Evolutionary conservation across 2,888 invertebrate species (phyloP), one percentile per base, ranked within the genome.

Genomic region (Nipponacmea schrenckii): DNA sequence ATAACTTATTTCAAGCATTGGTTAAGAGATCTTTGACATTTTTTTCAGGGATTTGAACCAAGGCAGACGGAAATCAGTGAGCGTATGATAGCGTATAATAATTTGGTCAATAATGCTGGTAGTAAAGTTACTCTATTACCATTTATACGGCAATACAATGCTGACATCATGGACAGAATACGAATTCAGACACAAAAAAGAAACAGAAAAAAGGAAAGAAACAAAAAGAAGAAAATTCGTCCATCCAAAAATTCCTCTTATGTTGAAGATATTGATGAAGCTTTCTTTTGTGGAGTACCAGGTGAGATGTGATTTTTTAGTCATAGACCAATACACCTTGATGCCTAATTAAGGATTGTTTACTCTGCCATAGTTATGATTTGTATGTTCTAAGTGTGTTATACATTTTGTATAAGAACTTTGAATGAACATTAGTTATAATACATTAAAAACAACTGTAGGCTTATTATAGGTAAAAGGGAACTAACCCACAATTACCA

Each of bases 21-120:
- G 39, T 39, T 10, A 39, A 24, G 0, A 20, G 20, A 56, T 4
- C 20, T 24, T 56, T 24, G 1, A 10, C 2, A 7, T 56, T 8
- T 67, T 78, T 86, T 88, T 15, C 82, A 96, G 92, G 97, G 97
- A 5, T 97, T 97, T 90, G 96, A 96, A 88, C 94, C 96, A 17
- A 92, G 97, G 76, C 96, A 96, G n/a, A 97, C 96, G 1, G 90
- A 91, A 64, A 91, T 97, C 82, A 93, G 95, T 3, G 92, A 94
- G 85, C 92, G 95, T 69, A 91, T 95, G 78, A 93, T 93, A 64
- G 93, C 96, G 44, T 96, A 95, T 94, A 92, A 93, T 83, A 96
- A 96, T 90, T 92, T 97, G 68, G 90, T 94, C 93, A 70, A 93
- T 92, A 68, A 84, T 71, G 72, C 77, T 7, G 77, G 77, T 48